phyloP scores from a whole-genome alignment of 2,113 vertebrate genomes.

The Guaruba guarouba region DNA sequence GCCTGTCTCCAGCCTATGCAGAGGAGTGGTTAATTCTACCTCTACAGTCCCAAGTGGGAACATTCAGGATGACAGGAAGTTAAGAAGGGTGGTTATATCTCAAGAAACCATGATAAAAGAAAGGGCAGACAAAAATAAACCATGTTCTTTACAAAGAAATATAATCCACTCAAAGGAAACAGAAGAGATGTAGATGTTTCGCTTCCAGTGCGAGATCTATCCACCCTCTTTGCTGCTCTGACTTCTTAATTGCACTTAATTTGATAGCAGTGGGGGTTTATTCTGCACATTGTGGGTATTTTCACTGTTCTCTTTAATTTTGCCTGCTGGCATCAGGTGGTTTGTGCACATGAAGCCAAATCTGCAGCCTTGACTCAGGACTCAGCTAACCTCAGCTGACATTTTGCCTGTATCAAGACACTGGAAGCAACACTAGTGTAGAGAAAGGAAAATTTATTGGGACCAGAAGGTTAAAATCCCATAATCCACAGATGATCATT shows the following conservation, averaged over 20 bases:
- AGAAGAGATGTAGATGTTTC: not conserved
- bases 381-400: not conserved
- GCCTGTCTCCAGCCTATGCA: not conserved
- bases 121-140: not conserved
- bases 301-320: conserved; percentile 31
- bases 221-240: not conserved
- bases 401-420: not conserved
- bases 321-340: not conserved
- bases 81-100: not conserved
- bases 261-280: conserved; percentile 25
- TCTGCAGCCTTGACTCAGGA: not conserved
- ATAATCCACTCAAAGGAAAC: not conserved
- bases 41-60: not conserved
- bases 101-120: not conserved
- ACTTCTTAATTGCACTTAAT: conserved; percentile 36
- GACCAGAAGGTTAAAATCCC: not conserved
- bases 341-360: not conserved
- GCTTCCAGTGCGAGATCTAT: not conserved
- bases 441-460: not conserved
- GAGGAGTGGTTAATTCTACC: not conserved
- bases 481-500: not conserved
- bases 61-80: not conserved
- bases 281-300: not conserved
- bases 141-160: not conserved
- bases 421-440: not conserved